Conservation (phyloP, 2,888 invertebrate species). For the Muscina levida region DNA sequence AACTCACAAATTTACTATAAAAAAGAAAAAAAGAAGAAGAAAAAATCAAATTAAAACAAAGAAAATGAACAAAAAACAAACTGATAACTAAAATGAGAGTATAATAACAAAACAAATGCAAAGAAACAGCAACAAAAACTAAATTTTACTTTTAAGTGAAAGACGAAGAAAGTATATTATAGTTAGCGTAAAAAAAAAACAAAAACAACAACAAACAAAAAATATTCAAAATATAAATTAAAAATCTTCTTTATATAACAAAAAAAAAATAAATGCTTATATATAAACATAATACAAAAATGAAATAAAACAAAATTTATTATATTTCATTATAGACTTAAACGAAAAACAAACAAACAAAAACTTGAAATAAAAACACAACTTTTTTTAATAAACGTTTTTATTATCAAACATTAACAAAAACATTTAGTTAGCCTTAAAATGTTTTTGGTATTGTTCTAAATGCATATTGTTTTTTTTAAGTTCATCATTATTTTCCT, state of each 20-base stretch:
- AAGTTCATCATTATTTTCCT: constrained; percentile 23
- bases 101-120: background rate
- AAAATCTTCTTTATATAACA: constrained; percentile 45
- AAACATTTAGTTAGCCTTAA: constrained; percentile 7
- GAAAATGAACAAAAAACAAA: constrained; percentile 45
- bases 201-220: constrained; percentile 31
- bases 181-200: constrained; percentile 55
- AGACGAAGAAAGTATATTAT: constrained; percentile 52
- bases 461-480: constrained; percentile 15
- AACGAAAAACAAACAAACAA: constrained; percentile 43
- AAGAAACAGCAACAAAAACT: constrained; percentile 17
- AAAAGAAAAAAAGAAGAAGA: constrained; percentile 42
- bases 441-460: background rate
- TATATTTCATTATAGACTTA: constrained; percentile 47
- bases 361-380: background rate
- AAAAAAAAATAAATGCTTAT: constrained; percentile 38
- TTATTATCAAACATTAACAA: background rate
- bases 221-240: constrained; percentile 53
- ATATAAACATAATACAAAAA: constrained; percentile 24
- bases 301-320: constrained; percentile 31
- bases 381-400: constrained; percentile 32
- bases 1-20: constrained; percentile 63
- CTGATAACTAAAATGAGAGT: background rate
- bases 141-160: constrained; percentile 50
- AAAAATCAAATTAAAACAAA: constrained; percentile 32